Percentiles rank a stretch among this genome's conserved stretches.
Evolutionary conservation across 1,140 invertebrate genomes (phyloP).

Genomic region (Zaprionus davidi): DNA sequence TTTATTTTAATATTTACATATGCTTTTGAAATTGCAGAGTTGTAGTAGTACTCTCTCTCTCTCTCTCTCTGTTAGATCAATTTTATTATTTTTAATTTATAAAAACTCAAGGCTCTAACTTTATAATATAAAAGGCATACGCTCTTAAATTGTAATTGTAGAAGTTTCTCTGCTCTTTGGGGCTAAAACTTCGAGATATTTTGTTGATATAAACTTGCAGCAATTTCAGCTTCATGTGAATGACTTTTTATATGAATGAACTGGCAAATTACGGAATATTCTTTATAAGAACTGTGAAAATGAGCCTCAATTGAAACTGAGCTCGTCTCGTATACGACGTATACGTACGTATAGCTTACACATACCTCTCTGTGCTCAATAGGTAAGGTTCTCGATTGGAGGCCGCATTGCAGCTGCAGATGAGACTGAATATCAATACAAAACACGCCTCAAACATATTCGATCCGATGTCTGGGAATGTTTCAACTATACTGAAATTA

Average conservation of each 20-base stretch:
- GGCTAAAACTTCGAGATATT: too few species aligned
- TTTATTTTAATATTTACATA: neutral
- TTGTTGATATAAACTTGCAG: too few species aligned
- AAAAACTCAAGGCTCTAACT: too few species aligned
- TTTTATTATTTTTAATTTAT: too few species aligned
- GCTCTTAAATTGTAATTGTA: too few species aligned
- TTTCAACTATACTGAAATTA: conserved; percentile 25
- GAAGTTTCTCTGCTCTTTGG: too few species aligned
- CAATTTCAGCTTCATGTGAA: neutral
- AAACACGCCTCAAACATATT: conserved; percentile 15
- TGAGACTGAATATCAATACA: conserved; percentile 12
- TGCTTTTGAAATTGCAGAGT: neutral
- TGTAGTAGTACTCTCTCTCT: neutral
- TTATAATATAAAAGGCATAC: too few species aligned
- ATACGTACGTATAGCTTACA: neutral
- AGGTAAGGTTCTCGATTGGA: conserved; percentile 20
- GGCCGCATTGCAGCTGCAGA: conserved; percentile 2
- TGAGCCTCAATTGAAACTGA: neutral
- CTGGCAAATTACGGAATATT: neutral
- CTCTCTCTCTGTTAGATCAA: neutral
- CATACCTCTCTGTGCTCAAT: conserved; percentile 24
- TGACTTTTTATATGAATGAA: conserved; percentile 1
- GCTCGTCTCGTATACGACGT: neutral
- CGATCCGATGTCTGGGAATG: conserved; percentile 18
- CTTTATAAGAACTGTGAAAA: neutral